Percentiles rank a stretch among this genome's conserved stretches.
These are phyloP conservation scores for Altica lythri DNA, from an alignment of 2,888 invertebrate species.

Conservation along the genomic window DNA sequence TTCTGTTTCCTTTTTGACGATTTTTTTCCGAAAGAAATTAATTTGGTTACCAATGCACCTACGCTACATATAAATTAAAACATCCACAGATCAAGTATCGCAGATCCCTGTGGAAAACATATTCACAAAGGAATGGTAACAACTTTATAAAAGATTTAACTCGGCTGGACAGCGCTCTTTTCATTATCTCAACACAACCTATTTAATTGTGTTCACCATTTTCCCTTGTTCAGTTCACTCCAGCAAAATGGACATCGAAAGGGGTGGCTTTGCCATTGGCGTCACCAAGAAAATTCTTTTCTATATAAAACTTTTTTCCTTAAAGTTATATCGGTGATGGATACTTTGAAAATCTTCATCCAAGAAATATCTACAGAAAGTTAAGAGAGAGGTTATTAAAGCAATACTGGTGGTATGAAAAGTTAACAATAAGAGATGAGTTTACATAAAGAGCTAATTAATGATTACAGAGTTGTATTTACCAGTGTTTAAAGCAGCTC, in stretches of 20 bases:
- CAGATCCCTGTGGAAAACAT: conserved; percentile 30
- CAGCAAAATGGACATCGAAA: conserved; percentile 36
- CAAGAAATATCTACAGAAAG: no score
- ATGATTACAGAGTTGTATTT: no score
- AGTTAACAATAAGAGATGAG: no score
- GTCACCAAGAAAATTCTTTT: conserved; percentile 5
- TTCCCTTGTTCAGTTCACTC: conserved; percentile 39
- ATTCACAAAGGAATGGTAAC: conserved; percentile 46
- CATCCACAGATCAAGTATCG: conserved; percentile 40
- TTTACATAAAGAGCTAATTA: no score
- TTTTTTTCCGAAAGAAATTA: no score
- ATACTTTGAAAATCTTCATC: no score
- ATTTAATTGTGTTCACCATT: conserved; percentile 47
- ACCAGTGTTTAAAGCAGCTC: no score
- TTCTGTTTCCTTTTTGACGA: no score
- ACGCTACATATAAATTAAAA: conserved; percentile 6
- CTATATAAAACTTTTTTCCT: no score
- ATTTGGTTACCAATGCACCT: background rate
- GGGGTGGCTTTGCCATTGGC: conserved; percentile 23
- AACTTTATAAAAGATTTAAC: conserved; percentile 53
- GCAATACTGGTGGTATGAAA: no score
- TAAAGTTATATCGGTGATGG: no score
- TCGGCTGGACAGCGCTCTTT: conserved; percentile 54
- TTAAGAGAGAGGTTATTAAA: no score
- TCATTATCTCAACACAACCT: conserved; percentile 56